Evolutionary conservation across 2,113 vertebrate species (phyloP), one percentile per base, ranked within the genome.

Genomic region (Rhagologus leucostigma): DNA sequence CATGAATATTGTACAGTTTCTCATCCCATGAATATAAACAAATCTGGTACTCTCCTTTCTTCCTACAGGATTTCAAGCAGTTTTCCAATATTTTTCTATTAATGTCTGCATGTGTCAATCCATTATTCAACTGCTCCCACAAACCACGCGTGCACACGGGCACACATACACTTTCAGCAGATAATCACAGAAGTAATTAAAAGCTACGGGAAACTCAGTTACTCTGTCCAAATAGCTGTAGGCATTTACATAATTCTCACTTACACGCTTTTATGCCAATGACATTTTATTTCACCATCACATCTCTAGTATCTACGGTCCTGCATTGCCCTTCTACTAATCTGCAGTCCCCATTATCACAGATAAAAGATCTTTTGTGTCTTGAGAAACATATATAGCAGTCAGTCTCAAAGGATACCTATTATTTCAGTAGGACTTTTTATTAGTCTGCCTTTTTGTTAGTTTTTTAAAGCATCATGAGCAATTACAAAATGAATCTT

Each of bases 1-100:
- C 69, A 67, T 42, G 64, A 89, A 81, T 94, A 79, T 52, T 83
- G 83, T 70, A 44, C 87, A 60, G 89, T 97, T 98, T 93, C 71
- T 96, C 90, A 95, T 91, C 70, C 76, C 52, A 8, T 79, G 75
- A 93, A 94, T 53, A 89, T n/a, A 94, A 95, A 94, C 92, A 96
- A 96, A 95, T 80, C 80, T 93, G 55, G n/a, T 77, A 55, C 24
- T 93, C 37, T 90, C 78, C 46, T 80, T 39, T 42, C 50, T 85
- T 96, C 67, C 68, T 84, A 30, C 44, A 92, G 47, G 23, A 91
- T 91, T 95, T 81, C 84, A 84, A 88, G 52, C 52, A 75, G 71
- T 41, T 90, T 37, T 79, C 30, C 80, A 77, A 95, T 73, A 86
- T 83, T 91, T 95, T 92, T 78, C 39, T 93, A 26, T 89, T 86